Evolutionary conservation across 2,888 invertebrate genomes (phyloP).

Genomic region (Julus scandinavius): DNA sequence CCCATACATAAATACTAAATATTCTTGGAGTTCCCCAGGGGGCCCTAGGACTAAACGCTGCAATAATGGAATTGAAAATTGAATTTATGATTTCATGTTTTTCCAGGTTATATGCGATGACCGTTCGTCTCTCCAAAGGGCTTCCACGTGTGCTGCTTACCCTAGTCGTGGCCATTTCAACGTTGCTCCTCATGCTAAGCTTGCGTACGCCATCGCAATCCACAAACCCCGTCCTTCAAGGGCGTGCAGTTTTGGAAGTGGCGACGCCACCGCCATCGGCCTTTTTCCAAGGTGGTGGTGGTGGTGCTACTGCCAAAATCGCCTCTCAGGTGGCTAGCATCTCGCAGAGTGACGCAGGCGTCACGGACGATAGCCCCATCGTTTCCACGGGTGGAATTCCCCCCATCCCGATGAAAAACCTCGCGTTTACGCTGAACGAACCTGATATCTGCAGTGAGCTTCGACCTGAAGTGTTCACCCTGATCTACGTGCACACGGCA

Average conservation of each 20-base stretch:
- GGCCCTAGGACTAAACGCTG: too few relatives aligned
- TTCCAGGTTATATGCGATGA: slow-evolving; percentile 17
- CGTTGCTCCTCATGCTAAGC: neutral
- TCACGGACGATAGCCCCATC: neutral
- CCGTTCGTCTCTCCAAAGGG: neutral
- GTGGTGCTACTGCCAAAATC: neutral
- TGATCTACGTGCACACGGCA: slow-evolving; percentile 56
- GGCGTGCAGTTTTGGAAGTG: neutral
- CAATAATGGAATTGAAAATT: too few relatives aligned
- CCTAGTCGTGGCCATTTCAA: neutral
- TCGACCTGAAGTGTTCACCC: slow-evolving; percentile 53
- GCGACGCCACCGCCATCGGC: neutral
- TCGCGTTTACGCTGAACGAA: slow-evolving; percentile 35
- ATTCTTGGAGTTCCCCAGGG: too few relatives aligned
- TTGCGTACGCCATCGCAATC: neutral
- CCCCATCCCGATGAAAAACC: neutral
- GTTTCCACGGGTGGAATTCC: neutral
- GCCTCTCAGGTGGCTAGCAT: neutral
- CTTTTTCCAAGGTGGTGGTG: neutral
- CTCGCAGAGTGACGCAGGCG: neutral
- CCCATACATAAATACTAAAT: too few relatives aligned
- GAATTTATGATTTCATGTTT: neutral
- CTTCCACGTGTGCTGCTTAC: slow-evolving; percentile 12
- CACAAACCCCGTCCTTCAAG: neutral
- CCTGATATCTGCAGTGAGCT: slow-evolving; percentile 44